Percentiles rank a stretch among this genome's conserved stretches.
Conservation (phyloP, 2,888 invertebrate species). For the Colletes collaris region DNA sequence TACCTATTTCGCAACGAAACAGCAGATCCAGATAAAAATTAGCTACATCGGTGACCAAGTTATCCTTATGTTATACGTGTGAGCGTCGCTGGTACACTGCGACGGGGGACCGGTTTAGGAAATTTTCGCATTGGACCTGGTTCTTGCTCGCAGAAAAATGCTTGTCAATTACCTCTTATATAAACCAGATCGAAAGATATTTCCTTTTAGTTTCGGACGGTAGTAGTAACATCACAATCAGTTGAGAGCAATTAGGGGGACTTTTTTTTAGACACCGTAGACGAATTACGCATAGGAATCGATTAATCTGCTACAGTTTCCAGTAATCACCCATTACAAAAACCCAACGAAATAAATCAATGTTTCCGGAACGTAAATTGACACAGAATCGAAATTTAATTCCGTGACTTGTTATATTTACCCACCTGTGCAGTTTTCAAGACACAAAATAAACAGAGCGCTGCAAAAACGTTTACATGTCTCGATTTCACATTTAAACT, state of each 20-base stretch:
- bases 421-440: too few relatives aligned
- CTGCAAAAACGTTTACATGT: too few relatives aligned
- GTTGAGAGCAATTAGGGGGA: slow-evolving; percentile 3
- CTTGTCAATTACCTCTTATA: slow-evolving; percentile 1
- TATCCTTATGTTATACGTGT: not conserved
- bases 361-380: too few relatives aligned
- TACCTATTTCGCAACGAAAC: not conserved
- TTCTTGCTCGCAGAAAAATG: not conserved
- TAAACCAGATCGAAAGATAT: slow-evolving; percentile 9
- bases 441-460: too few relatives aligned
- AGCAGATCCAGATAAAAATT: not conserved
- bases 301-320: not conserved
- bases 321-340: too few relatives aligned
- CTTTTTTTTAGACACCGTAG: not conserved
- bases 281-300: too few relatives aligned
- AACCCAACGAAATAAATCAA: too few relatives aligned
- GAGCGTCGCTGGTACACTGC: not conserved
- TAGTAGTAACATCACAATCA: slow-evolving; percentile 1
- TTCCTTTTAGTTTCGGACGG: not conserved
- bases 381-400: too few relatives aligned
- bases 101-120: not conserved
- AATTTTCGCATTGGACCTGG: not conserved
- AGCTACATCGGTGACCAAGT: not conserved
- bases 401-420: too few relatives aligned
- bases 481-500: too few relatives aligned